Percentiles rank a stretch among this genome's conserved stretches.
Conservation (phyloP, 2,888 invertebrate species). For the Isoperla grammatica region DNA sequence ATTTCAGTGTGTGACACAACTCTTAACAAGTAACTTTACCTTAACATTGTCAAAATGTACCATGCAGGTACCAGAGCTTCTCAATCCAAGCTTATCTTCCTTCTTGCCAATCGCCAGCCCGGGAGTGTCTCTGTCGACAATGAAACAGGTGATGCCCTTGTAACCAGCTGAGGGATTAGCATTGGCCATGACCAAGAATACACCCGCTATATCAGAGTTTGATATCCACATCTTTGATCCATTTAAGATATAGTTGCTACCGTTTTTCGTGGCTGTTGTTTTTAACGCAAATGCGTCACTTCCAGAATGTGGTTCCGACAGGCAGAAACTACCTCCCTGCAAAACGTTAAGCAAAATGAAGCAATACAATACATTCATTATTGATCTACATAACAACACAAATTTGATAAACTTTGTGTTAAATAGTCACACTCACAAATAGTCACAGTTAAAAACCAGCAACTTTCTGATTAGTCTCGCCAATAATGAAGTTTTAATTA, state of each 20-base stretch:
- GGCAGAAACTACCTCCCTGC: conserved; percentile 86
- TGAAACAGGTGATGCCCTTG: conserved; percentile 81
- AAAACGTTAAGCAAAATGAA: conserved; percentile 32
- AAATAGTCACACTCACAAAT: no score
- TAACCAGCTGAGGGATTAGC: conserved; percentile 70
- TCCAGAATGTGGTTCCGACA: conserved; percentile 87
- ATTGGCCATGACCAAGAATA: conserved; percentile 94
- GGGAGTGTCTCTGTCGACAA: conserved; percentile 82
- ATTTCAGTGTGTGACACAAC: no score
- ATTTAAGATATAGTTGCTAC: conserved; percentile 79
- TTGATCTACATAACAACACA: no score
- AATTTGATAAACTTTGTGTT: no score
- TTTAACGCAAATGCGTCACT: conserved; percentile 95
- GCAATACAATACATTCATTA: no score
- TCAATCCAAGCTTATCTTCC: conserved; percentile 89
- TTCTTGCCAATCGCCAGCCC: conserved; percentile 87
- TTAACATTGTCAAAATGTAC: conserved; percentile 91
- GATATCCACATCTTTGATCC: conserved; percentile 99
- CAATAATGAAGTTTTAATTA: no score
- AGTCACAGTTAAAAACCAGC: no score
- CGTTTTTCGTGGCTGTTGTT: conserved; percentile 86
- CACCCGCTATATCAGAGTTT: conserved; percentile 86
- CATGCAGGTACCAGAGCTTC: conserved; percentile 91
- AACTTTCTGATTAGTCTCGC: no score
- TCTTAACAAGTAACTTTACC: no score